Percentiles rank a stretch among this genome's conserved stretches.
phyloP scores from a whole-genome alignment of 2,113 vertebrate species.

The Chrysemys picta region DNA sequence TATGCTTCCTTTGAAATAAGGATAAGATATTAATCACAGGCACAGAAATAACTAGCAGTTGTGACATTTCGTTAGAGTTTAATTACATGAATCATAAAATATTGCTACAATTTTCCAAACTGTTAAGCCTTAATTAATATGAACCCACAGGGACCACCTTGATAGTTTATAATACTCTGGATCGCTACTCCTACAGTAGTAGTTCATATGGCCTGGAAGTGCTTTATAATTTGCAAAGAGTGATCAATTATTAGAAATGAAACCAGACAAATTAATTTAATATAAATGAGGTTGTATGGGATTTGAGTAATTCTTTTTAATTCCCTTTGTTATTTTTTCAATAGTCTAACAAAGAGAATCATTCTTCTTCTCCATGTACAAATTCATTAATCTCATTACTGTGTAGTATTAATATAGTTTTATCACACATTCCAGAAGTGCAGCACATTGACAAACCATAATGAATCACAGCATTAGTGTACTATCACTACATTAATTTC shows the following conservation, averaged over 20 bases:
- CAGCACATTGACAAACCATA: constrained; percentile 85
- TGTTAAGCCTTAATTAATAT: constrained; percentile 88
- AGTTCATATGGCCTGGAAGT: constrained; percentile 69
- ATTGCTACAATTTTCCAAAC: constrained; percentile 87
- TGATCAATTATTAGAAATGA: constrained; percentile 88
- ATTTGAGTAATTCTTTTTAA: constrained; percentile 99
- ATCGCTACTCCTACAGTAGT: constrained; percentile 69
- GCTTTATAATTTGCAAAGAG: constrained; percentile 81
- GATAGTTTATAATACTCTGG: constrained; percentile 80
- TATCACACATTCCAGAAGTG: constrained; percentile 98
- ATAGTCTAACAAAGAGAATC: constrained; percentile 84
- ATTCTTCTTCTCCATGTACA: constrained; percentile 85
- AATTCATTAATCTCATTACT: constrained; percentile 99
- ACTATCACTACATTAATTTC: constrained; percentile 86
- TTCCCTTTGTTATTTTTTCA: constrained; percentile 97
- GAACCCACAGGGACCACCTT: constrained; percentile 83
- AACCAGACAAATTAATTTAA: constrained; percentile 95
- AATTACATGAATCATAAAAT: constrained; percentile 89
- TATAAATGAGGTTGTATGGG: constrained; percentile 93
- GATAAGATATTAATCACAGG: constrained; percentile 82
- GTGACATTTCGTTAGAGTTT: constrained; percentile 85
- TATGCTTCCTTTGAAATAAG: constrained; percentile 75
- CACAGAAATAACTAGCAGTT: constrained; percentile 80
- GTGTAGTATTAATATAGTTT: constrained; percentile 99
- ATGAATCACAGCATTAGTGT: constrained; percentile 87